Evolutionary conservation across 2,888 invertebrate genomes (phyloP).

Genomic region (Schrankia costaestrigalis): DNA sequence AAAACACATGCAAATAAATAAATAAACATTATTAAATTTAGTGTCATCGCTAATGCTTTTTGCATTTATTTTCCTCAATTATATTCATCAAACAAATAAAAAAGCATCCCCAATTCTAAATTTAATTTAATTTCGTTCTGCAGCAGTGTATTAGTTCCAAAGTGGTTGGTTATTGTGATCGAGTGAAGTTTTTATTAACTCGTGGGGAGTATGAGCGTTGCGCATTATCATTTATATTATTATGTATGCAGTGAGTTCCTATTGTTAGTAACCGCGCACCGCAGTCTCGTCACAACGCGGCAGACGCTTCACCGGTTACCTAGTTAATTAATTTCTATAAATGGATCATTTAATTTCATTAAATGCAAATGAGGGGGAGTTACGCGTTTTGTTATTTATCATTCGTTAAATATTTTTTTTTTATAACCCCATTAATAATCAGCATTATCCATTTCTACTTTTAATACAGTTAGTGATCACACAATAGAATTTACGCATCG

Average conservation of each 20-base stretch:
- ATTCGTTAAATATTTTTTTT: slow-evolving; percentile 46
- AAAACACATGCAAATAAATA: neutral
- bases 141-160: slow-evolving; percentile 70
- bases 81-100: slow-evolving; percentile 27
- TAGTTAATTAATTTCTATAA: slow-evolving; percentile 79
- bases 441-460: slow-evolving; percentile 13
- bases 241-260: slow-evolving; percentile 44
- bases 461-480: slow-evolving; percentile 10
- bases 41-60: slow-evolving; percentile 1
- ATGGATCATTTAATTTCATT: slow-evolving; percentile 81
- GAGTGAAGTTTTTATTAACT: slow-evolving; percentile 77
- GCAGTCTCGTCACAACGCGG: slow-evolving; percentile 34
- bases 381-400: slow-evolving; percentile 49
- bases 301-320: slow-evolving; percentile 72
- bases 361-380: slow-evolving; percentile 78
- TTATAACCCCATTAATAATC: slow-evolving; percentile 26
- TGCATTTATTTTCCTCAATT: slow-evolving; percentile 24
- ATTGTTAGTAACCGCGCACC: slow-evolving; percentile 39
- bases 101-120: slow-evolving; percentile 48
- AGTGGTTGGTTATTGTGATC: slow-evolving; percentile 71
- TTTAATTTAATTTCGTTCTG: slow-evolving; percentile 65
- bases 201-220: slow-evolving; percentile 65
- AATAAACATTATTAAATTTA: neutral
- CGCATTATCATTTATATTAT: slow-evolving; percentile 68
- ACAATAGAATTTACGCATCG: slow-evolving; percentile 13